These are phyloP conservation scores for Sphyrna mokarran DNA, from an alignment of 2,113 vertebrate species.

Conservation along the genomic window DNA sequence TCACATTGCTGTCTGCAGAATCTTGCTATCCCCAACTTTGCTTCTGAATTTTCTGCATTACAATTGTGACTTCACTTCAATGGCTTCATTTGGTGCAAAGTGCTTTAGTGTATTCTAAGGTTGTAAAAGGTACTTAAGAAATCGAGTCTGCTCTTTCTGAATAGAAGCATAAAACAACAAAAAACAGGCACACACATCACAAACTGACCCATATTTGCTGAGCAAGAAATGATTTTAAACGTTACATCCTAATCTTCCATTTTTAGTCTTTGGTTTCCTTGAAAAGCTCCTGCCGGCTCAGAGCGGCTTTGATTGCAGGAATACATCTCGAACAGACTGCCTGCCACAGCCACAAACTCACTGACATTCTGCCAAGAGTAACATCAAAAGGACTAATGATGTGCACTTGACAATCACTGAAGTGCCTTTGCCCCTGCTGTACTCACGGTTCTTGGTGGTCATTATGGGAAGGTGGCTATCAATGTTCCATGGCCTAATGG, in stretches of 20 bases:
- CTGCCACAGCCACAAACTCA: background rate
- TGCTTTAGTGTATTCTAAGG: background rate
- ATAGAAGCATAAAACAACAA: background rate
- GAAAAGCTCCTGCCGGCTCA: background rate
- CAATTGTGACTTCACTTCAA: background rate
- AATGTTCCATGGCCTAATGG: background rate
- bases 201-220: background rate
- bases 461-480: background rate
- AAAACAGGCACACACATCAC: background rate
- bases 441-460: background rate
- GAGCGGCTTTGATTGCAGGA: background rate
- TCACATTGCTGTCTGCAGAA: background rate
- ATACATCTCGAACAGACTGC: background rate
- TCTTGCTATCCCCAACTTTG: background rate
- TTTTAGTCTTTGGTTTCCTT: background rate
- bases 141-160: background rate
- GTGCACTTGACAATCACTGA: background rate
- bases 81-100: background rate
- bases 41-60: background rate
- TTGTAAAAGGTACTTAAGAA: background rate
- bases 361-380: background rate
- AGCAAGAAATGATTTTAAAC: background rate
- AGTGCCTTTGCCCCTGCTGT: background rate
- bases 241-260: background rate
- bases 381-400: background rate